These are phyloP conservation scores for Triplophysa tibetana DNA, from an alignment of 2,113 vertebrate species.

Conservation along the genomic window DNA sequence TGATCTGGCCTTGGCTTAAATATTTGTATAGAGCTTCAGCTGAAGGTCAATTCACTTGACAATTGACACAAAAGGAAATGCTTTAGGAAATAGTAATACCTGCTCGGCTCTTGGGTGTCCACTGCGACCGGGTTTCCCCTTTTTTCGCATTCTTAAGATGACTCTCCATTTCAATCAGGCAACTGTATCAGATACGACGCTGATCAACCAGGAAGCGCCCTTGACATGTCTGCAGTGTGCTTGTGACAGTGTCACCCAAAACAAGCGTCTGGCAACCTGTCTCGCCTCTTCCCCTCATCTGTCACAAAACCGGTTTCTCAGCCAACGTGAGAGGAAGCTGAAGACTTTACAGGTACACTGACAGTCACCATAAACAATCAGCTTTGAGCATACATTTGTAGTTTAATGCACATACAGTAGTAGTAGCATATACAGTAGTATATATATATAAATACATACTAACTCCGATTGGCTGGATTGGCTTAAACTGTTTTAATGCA, in stretches of 20 bases:
- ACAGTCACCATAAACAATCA: background rate
- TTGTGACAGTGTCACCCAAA: background rate
- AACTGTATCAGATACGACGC: background rate
- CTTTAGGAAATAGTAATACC: background rate
- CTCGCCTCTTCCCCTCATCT: background rate
- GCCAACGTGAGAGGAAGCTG: background rate
- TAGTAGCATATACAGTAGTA: no score
- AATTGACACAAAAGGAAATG: background rate
- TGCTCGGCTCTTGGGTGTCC: slow-evolving; percentile 1
- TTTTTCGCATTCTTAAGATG: background rate
- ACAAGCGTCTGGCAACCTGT: background rate
- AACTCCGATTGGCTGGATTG: no score
- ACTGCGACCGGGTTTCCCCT: background rate
- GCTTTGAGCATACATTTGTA: no score
- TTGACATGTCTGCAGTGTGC: background rate
- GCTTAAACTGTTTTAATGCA: no score
- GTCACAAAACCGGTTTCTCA: slow-evolving; percentile 12
- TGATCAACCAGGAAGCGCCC: background rate
- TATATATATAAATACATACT: no score
- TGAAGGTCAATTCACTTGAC: background rate
- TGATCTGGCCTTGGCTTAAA: background rate
- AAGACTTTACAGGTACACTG: background rate
- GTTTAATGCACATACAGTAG: no score
- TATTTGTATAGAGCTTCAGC: background rate
- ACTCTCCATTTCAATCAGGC: slow-evolving; percentile 1